Evolutionary conservation across 2,888 invertebrate genomes (phyloP), one percentile per base, ranked within the genome.

Genomic region (Cephus runcator): DNA sequence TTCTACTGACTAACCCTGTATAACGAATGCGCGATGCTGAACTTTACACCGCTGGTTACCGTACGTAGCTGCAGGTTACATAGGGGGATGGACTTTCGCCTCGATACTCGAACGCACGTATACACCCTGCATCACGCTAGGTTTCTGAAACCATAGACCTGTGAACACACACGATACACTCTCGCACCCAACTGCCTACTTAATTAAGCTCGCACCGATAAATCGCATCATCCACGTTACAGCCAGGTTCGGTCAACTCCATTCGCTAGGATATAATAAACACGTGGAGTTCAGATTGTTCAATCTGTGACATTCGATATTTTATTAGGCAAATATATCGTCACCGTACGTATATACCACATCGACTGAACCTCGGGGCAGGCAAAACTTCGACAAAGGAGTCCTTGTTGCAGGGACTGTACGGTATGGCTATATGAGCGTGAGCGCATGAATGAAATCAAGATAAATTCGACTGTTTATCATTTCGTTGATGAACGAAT

Each of bases 81-180:
- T 23, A 56, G 9, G 6, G 6, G 56, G 23, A 56, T 56, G 56
- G 6, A 35, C 40, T 40, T 4, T 40, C 40, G 2, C 15, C 23
- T 56, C 56, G 23, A 23, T 56, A 23, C 56, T 2, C 23, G 9
- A 6, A 23, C 23, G 23, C 23, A 56, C 9, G 56, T 56, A 9
- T 56, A 23, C 56, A 56, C 9, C 9, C 56, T 9, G 56, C 11
- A 69, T 40, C 69, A 15, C 23, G n/a, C 34, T 33, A 76, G 76
- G 74, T 77, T 79, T 79, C 79, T 30, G 79, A 79, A 79, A 79
- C 79, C 79, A 69, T 79, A 79, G 73, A 79, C 69, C 76, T 76
- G 79, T 76, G 73, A 73, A 79, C 33, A 71, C 71, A 34, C 71
- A 71, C 31, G 33, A 1, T 9, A 31, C 71, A 34, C 34, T 71